phyloP scores from a whole-genome alignment of 2,113 vertebrate genomes.

The Engraulis encrasicolus region DNA sequence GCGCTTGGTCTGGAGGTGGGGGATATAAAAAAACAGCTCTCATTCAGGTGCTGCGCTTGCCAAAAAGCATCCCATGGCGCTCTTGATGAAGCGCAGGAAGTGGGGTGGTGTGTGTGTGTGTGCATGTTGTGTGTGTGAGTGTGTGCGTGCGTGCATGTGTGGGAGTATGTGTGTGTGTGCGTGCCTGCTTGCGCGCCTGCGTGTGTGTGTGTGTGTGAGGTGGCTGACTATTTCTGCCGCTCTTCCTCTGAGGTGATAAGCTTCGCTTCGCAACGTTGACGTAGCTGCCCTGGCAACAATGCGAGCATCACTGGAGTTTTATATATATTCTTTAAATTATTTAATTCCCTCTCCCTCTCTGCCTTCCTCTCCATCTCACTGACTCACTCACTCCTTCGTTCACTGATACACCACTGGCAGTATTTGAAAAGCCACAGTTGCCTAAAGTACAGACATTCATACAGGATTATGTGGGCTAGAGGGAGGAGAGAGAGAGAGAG shows the following conservation, averaged over 20 bases:
- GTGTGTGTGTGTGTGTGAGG: too few species aligned
- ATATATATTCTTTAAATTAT: not conserved
- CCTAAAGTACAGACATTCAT: conserved; percentile 45
- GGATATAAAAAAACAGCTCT: not conserved
- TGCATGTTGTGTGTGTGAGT: too few species aligned
- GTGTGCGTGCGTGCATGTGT: too few species aligned
- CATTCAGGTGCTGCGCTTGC: not conserved
- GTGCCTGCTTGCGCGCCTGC: too few species aligned
- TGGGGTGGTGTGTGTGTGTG: too few species aligned
- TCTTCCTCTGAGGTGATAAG: conserved; percentile 10
- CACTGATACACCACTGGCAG: conserved; percentile 32
- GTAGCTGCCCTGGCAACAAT: conserved; percentile 21
- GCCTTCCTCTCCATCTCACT: not conserved
- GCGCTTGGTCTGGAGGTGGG: not conserved
- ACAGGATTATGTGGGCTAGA: conserved; percentile 41
- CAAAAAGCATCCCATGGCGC: not conserved
- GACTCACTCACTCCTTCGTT: not conserved
- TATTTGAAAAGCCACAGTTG: conserved; percentile 46
- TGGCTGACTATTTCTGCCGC: not conserved
- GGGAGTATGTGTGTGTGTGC: too few species aligned
- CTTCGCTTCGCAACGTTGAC: not conserved
- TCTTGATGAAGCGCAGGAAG: not conserved
- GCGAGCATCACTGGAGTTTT: not conserved
- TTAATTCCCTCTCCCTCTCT: not conserved
- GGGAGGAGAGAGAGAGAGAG: conserved; percentile 14